Evolutionary conservation across 2,113 vertebrate genomes (phyloP), one percentile per base, ranked within the genome.

Genomic region (Channa maculata): DNA sequence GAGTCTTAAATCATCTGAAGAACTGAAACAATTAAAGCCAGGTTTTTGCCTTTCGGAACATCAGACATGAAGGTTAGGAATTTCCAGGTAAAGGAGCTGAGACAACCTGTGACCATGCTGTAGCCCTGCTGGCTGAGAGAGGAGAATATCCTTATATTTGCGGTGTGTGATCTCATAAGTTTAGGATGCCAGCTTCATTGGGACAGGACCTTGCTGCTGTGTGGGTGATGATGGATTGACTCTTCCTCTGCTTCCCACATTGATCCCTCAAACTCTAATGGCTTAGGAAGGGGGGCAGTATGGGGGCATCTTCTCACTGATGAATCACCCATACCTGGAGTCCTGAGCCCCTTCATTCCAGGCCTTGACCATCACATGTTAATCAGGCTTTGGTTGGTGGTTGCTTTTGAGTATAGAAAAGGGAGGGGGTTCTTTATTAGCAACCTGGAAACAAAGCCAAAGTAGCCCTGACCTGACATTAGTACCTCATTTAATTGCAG

Each of bases 401-500:
- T 81, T 65, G 36, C 82, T 44, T 53, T 74, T 41, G 89, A 87
- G 91, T 86, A 79, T 94, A 90, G 91, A 86, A 91, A 73, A 68
- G 46, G 3, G n/a, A 57, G 36, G 0, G 3, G 37, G 14, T 45
- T 63, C 49, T 52, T 51, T 38, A 55, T 5, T 34, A 10, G 45
- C 52, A 94, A 53, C 93, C 71, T 92, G 91, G 91, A 90, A 93
- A 96, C 75, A 91, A 85, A 90, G 73, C 82, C 91, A 6, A 11
- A 82, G 75, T 63, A 15, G 68, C 55, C 77, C 73, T 95, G 95
- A 95, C 91, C 93, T 88, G 85, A 92, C 93, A 93, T 95, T 94
- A 94, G 89, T 89, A 86, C 86, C 91, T 95, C 77, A 96, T 96
- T 94, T 95, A 95, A 96, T 96, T 95, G 94, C 86, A 48, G 10